Base-by-base conservation (phyloP, 2,113 vertebrate genomes). In the Cynoglossus semilaevis region DNA sequence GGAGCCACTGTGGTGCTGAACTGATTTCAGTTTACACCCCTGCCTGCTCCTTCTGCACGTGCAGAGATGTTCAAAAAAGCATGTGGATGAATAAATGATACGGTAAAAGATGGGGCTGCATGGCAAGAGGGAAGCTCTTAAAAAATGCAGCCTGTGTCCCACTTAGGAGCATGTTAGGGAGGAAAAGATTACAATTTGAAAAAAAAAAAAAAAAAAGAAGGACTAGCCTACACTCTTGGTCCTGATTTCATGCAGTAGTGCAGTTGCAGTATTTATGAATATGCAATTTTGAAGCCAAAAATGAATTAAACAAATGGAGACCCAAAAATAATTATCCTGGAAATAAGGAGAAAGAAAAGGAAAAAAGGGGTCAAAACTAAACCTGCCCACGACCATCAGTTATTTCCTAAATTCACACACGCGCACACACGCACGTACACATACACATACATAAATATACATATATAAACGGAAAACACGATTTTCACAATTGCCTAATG, bases 111-210 rank as follows among this genome's bases (percentile, higher is more conserved):
- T 58, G 75, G 76, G 74, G 72, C 72, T 72, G 76, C 75, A 41
- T 41, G 60, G 60, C 5, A 38, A 9, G 29, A 37, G 51, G 40
- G 59, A 69, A 71, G 64, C 68, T 84, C 57, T 81, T 88, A 72
- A 89, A 88, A 89, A 83, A 90, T 83, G 83, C 70, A 89, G 74
- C 83, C 67, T 82, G 79, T 91, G 86, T 74, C 85, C 84, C 77
- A 88, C 82, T 88, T 90, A 76, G 40, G 62, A 77, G 80, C 74
- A 72, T 35, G 44, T 66, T 49, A 57, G 51, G 60, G 11, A 42
- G 14, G 14, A 6, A 2, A 6, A 29, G 22, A 29, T 29, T 29
- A 29, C 22, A 29, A 29, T 29, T 29, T 29, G 6, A 29, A 29
- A 29, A 2, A 29, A 29, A 2, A 29, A 42, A 42, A 13, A 42